phyloP scores from a whole-genome alignment of 2,113 vertebrate species.

The Porphyrio hochstetteri region DNA sequence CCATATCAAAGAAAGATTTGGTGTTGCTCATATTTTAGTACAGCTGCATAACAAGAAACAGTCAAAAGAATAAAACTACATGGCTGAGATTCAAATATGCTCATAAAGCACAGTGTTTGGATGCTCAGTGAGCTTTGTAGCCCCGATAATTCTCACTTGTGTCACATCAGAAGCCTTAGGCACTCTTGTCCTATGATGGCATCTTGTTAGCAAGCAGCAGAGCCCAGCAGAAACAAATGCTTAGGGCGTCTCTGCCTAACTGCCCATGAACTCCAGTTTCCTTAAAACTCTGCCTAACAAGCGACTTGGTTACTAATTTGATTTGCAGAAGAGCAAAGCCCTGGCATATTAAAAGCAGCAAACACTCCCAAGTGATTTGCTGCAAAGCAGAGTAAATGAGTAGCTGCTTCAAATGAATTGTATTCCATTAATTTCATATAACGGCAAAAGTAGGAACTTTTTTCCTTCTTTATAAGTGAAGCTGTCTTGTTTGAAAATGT shows the following conservation, averaged over 20 bases:
- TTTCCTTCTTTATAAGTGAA: neutral
- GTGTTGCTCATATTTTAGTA: neutral
- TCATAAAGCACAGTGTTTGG: constrained; percentile 26
- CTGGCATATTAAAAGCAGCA: constrained; percentile 39
- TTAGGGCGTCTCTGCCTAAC: constrained; percentile 25
- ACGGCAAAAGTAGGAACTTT: neutral
- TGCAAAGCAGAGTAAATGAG: constrained; percentile 24
- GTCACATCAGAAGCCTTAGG: constrained; percentile 8
- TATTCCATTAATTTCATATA: constrained; percentile 20
- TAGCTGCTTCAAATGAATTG: constrained; percentile 25
- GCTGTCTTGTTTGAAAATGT: neutral
- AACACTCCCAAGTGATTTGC: constrained; percentile 26
- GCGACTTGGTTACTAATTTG: constrained; percentile 33
- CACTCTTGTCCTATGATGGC: neutral
- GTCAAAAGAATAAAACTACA: constrained; percentile 44
- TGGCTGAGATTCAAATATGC: constrained; percentile 21
- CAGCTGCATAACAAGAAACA: constrained; percentile 4
- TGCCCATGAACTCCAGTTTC: constrained; percentile 27
- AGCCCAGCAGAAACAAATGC: constrained; percentile 23
- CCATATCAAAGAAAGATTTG: neutral
- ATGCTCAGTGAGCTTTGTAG: constrained; percentile 37
- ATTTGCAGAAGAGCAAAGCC: constrained; percentile 49
- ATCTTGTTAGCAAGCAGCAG: constrained; percentile 60
- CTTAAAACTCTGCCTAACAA: constrained; percentile 43
- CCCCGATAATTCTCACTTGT: constrained; percentile 30